Evolutionary conservation across 2,113 vertebrate species (phyloP).

Genomic region (Enhydra lutris): DNA sequence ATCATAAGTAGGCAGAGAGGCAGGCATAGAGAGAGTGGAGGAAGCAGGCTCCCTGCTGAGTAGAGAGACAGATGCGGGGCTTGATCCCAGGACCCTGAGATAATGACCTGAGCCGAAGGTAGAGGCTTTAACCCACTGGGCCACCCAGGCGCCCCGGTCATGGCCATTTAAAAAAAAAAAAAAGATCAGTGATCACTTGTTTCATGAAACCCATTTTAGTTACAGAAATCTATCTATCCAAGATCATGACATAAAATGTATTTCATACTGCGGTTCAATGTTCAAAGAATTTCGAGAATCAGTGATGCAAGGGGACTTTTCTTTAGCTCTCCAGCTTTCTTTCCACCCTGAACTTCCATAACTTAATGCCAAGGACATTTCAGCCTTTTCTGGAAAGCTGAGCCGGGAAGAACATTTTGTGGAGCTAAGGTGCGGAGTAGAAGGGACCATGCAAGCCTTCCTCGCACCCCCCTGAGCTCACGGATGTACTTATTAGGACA

Average conservation of each 20-base stretch:
- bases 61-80: too few relatives aligned
- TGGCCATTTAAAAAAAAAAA: neutral
- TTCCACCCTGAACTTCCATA: neutral
- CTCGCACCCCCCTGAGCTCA: neutral
- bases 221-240: neutral
- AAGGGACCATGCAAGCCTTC: neutral
- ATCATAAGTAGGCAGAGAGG: too few relatives aligned
- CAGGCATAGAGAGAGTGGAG: too few relatives aligned
- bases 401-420: neutral
- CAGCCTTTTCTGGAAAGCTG: neutral
- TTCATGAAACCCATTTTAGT: neutral
- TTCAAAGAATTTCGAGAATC: neutral
- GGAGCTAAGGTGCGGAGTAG: neutral
- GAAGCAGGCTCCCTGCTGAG: too few relatives aligned
- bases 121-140: too few relatives aligned
- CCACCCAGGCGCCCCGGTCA: neutral
- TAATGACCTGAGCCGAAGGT: too few relatives aligned
- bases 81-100: too few relatives aligned
- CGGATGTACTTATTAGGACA: neutral
- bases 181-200: neutral
- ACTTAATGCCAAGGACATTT: neutral
- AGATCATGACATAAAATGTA: neutral
- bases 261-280: neutral
- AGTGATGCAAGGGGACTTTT: neutral
- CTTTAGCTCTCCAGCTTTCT: neutral